A percentile compares a stretch with the other conserved stretches of the same genome.
Conservation (phyloP, 2,888 invertebrate species). For the Tetragonisca angustula region DNA sequence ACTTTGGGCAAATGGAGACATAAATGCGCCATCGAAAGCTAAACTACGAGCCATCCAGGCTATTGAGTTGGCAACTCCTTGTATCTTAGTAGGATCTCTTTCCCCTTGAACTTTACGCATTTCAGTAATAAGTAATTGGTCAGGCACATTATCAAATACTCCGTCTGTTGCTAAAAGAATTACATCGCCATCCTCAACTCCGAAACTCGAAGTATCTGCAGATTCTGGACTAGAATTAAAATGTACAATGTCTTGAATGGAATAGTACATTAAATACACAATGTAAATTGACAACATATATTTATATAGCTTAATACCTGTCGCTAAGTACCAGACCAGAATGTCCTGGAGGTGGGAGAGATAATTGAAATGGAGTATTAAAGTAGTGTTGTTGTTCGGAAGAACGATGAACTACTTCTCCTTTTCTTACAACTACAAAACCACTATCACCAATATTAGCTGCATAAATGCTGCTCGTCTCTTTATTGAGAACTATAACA, state of each 20-base stretch:
- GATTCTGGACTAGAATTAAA: conserved; percentile 91
- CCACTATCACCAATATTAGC: conserved; percentile 99
- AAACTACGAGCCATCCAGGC: conserved; percentile 97
- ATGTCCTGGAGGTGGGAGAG: conserved; percentile 96
- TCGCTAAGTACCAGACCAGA: conserved; percentile 95
- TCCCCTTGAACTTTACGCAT: conserved; percentile 90
- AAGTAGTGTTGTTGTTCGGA: conserved; percentile 99
- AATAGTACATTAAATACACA: neutral
- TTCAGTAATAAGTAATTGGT: conserved; percentile 94
- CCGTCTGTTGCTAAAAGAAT: conserved; percentile 98
- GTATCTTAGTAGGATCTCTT: conserved; percentile 90
- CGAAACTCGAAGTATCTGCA: conserved; percentile 94
- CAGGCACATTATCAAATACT: conserved; percentile 98
- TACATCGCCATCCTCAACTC: conserved; percentile 96
- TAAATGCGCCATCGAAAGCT: conserved; percentile 96
- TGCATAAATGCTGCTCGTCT: conserved; percentile 95
- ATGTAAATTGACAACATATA: neutral
- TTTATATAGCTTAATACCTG: conserved; percentile 85
- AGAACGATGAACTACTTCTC: conserved; percentile 95
- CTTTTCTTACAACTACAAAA: conserved; percentile 95
- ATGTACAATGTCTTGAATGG: neutral
- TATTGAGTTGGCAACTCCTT: conserved; percentile 96
- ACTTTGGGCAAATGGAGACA: conserved; percentile 97
- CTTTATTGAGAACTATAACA: conserved; percentile 96
- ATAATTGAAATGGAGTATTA: conserved; percentile 99